Base-by-base conservation (phyloP, 2,888 invertebrate genomes). In the Xanthorhoe spadicearia region DNA sequence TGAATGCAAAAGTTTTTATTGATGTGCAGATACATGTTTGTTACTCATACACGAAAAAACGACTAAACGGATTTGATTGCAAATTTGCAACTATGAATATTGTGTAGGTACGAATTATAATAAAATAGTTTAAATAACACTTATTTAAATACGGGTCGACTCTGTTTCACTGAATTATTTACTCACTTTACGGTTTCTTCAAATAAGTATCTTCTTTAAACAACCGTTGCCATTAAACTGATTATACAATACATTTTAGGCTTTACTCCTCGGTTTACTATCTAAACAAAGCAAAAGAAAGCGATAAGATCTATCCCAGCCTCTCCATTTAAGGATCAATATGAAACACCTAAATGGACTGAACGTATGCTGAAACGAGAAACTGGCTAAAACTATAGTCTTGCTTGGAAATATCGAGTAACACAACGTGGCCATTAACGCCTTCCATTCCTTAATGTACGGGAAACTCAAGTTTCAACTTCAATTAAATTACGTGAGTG, bases 381-480 rank as follows among this genome's bases (percentile, higher is more conserved):
- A 78, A 78, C 78, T 72, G 64, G 49, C 71, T 48, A 77, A 76
- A 77, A 78, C 76, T 67, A 74, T 75, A 75, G 73, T 73, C 64
- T 71, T 58, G 80, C 75, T 74, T 68, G 61, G 79, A 82, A 86
- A 81, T 84, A 85, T 86, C 83, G 72, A 74, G 79, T 85, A 83
- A 83, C 86, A 75, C 72, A 80, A 78, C 78, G 78, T 77, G 74
- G 77, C 84, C 82, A 85, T 85, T 85, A 86, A 79, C 77, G 75
- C 76, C 78, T 79, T 79, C 76, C 70, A 72, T 73, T 73, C 73
- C 71, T 76, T 76, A 80, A 77, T 74, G 77, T 66, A 75, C 73
- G 61, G 61, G 62, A 64, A 69, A 70, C 69, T 73, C 71, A 62
- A 70, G 73, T 73, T 74, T 67, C 71, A 61, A 69, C 61, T 66